phyloP scores from a whole-genome alignment of 2,888 invertebrate genomes.

The Aphidoletes aphidimyza region DNA sequence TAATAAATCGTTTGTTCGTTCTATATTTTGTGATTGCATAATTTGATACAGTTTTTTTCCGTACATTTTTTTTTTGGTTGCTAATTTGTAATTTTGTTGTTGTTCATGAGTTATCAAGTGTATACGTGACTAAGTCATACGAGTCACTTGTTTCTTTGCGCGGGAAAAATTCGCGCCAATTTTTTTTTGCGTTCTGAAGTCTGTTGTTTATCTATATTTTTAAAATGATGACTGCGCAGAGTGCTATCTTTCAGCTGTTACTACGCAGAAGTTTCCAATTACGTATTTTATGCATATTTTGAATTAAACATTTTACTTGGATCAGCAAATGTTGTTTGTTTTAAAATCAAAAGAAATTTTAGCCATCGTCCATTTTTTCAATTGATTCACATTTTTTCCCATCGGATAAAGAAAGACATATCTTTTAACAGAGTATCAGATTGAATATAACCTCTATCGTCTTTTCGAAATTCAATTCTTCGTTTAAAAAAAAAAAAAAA shows the following conservation, averaged over 20 bases:
- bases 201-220: neutral
- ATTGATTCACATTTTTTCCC: no score
- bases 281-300: neutral
- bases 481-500: no score
- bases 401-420: no score
- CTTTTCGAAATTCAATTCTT: no score
- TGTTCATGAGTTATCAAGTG: neutral
- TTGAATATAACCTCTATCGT: no score
- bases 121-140: neutral
- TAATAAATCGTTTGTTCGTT: slow-evolving; percentile 57
- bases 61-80: neutral
- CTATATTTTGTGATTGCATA: no score
- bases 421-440: no score
- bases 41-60: neutral
- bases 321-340: neutral
- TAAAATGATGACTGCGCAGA: neutral
- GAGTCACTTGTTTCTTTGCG: slow-evolving; percentile 26
- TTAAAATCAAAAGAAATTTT: neutral
- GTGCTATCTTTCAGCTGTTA: neutral
- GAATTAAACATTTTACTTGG: neutral
- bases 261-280: neutral
- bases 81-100: neutral
- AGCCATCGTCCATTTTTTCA: no score
- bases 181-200: neutral
- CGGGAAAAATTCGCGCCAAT: slow-evolving; percentile 20